Conservation (phyloP, 1,140 invertebrate species). For the Drosophila kanapiae region DNA sequence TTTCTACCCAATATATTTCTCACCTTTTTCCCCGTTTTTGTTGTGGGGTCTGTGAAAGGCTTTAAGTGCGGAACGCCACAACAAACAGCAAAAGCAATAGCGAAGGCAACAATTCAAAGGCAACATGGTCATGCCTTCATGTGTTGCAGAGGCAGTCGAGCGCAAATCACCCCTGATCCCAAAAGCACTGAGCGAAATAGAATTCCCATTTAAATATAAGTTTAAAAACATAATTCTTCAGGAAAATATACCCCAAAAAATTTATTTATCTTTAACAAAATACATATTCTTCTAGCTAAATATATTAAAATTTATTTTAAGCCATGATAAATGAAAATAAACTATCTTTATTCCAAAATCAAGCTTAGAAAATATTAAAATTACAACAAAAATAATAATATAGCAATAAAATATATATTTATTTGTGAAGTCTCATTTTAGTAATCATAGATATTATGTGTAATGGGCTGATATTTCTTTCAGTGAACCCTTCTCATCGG, state of each 20-base stretch:
- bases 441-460: no score
- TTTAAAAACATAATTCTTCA: background rate
- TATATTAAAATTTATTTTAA: no score
- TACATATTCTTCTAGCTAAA: background rate
- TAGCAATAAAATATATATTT: no score
- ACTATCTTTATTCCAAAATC: no score
- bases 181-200: constrained; percentile 11
- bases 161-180: constrained; percentile 53
- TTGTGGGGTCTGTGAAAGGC: constrained; percentile 62
- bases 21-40: constrained; percentile 40
- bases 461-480: background rate
- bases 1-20: constrained; percentile 45
- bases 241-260: background rate
- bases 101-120: constrained; percentile 51
- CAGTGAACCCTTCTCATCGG: constrained; percentile 14
- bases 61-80: constrained; percentile 69
- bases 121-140: constrained; percentile 48
- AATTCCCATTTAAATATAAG: background rate
- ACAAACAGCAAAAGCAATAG: constrained; percentile 63
- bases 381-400: no score
- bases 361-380: no score
- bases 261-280: background rate
- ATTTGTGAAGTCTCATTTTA: no score
- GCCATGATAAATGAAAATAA: no score
- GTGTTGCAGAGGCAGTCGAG: constrained; percentile 63